Conservation (phyloP, 2,888 invertebrate genomes). For the Phorcus lineatus region DNA sequence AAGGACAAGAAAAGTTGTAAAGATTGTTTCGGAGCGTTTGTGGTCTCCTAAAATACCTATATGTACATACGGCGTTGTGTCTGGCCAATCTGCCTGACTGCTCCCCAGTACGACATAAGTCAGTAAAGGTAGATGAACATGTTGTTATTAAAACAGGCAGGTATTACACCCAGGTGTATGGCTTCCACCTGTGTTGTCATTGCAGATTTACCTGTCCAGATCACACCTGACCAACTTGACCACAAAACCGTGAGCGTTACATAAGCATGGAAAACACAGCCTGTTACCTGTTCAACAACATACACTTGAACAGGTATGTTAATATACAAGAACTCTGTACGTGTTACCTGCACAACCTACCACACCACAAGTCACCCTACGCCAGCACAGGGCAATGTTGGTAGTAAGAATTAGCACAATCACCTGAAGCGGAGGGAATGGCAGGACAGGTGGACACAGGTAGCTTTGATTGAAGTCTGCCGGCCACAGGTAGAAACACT, state of each 20-base stretch:
- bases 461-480: background rate
- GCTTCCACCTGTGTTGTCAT: conserved; percentile 3
- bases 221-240: background rate
- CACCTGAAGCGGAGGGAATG: conserved; percentile 13
- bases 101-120: no score
- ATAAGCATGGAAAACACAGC: background rate
- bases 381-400: background rate
- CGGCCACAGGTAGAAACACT: background rate
- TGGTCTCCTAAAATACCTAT: no score
- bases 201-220: background rate
- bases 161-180: background rate
- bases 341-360: no score
- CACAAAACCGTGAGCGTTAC: background rate
- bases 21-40: no score
- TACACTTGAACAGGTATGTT: background rate
- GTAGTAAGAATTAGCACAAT: background rate
- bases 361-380: no score
- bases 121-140: no score
- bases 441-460: background rate
- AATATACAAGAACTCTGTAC: no score
- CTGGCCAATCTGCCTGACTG: no score
- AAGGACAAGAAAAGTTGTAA: no score
- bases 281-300: conserved; percentile 11
- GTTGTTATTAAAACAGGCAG: no score
- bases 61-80: no score